A percentile compares a stretch with the other conserved stretches of the same genome.
phyloP scores from a whole-genome alignment of 1,140 invertebrate species.

The Eubasilissa regina region DNA sequence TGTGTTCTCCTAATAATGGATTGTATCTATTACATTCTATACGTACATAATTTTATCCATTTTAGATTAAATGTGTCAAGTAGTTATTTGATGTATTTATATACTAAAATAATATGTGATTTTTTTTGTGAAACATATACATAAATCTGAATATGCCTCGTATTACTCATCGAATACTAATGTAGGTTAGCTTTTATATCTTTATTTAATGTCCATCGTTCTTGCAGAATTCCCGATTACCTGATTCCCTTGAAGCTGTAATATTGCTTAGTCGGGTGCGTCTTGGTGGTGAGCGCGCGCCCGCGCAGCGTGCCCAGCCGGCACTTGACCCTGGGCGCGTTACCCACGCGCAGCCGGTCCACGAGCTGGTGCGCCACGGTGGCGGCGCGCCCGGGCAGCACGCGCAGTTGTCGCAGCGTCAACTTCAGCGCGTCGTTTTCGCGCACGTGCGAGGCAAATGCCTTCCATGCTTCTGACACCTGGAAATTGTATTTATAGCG shows the following conservation, averaged over 20 bases:
- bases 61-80: no score
- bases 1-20: no score
- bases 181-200: no score
- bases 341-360: constrained; percentile 70
- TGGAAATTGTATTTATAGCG: constrained; percentile 42
- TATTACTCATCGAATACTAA: no score
- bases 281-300: constrained; percentile 71
- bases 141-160: no score
- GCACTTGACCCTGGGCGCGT: constrained; percentile 68
- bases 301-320: constrained; percentile 71
- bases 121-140: no score
- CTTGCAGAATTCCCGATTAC: constrained; percentile 55
- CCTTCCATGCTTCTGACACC: constrained; percentile 70
- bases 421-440: constrained; percentile 68
- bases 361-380: constrained; percentile 69
- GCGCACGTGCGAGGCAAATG: constrained; percentile 68
- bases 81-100: no score
- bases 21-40: no score
- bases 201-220: no score
- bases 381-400: constrained; percentile 67
- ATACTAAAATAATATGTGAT: no score
- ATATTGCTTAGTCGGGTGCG: constrained; percentile 70
- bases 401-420: constrained; percentile 66
- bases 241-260: constrained; percentile 76
- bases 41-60: no score